These are phyloP conservation scores for Tethea ocularis DNA, from an alignment of 2,888 invertebrate species.

Conservation along the genomic window DNA sequence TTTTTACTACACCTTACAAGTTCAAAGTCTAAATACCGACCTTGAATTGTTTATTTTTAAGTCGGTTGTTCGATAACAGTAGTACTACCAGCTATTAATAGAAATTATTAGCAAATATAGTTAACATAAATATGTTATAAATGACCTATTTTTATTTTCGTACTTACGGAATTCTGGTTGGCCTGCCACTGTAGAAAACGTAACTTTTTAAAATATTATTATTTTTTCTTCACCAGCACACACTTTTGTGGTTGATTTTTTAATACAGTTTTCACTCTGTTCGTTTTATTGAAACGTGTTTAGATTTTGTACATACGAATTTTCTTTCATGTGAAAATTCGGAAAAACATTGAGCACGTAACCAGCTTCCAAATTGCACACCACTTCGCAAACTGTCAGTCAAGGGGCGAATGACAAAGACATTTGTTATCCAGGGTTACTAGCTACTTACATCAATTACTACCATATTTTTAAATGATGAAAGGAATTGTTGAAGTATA, in stretches of 20 bases:
- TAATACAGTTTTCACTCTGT: background rate
- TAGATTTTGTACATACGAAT: background rate
- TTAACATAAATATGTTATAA: no score
- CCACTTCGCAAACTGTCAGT: background rate
- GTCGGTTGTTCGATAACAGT: background rate
- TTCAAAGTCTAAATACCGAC: conserved; percentile 35
- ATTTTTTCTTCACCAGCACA: background rate
- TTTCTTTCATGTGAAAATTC: background rate
- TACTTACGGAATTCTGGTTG: conserved; percentile 5
- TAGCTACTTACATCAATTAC: background rate
- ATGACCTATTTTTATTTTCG: background rate
- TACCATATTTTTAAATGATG: background rate
- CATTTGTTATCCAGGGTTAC: background rate
- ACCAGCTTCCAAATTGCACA: background rate
- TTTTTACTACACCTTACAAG: conserved; percentile 23
- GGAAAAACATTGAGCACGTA: conserved; percentile 5
- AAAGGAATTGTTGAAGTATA: no score
- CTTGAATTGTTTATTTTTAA: conserved; percentile 30
- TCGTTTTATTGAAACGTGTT: background rate
- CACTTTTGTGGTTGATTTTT: background rate
- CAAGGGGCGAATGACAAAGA: background rate
- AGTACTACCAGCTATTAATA: background rate
- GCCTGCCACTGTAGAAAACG: background rate
- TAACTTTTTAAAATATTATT: background rate
- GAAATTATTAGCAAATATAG: background rate